These are phyloP conservation scores for Capromys pilorides DNA, from an alignment of 2,797 vertebrate genomes.

Conservation along the genomic window DNA sequence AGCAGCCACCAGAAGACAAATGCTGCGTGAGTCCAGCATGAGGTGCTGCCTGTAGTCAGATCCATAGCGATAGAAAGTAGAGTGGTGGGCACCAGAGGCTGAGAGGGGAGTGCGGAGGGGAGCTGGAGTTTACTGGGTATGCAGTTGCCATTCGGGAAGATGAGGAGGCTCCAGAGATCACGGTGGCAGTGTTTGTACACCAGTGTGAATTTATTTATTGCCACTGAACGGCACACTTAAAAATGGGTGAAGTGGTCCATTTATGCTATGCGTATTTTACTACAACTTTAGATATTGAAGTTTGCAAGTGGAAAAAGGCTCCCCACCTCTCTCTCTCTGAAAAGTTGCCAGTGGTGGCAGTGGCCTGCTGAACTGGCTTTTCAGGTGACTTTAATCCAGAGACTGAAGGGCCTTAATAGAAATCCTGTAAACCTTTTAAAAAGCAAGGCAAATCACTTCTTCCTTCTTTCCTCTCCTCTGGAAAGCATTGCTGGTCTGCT, in stretches of 20 bases:
- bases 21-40: rapidly evolving
- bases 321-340: rapidly evolving
- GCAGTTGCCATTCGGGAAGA: neutral
- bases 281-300: neutral
- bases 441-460: neutral
- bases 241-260: neutral
- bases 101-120: rapidly evolving
- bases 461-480: neutral
- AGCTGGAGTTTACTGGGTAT: neutral
- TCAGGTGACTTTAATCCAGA: neutral
- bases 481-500: neutral
- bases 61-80: neutral
- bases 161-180: too few species aligned
- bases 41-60: neutral
- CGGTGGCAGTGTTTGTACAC: rapidly evolving
- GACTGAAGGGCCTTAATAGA: neutral
- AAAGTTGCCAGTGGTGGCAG: neutral
- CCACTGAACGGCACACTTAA: neutral
- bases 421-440: neutral
- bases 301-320: neutral
- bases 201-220: rapidly evolving
- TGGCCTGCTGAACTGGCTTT: neutral
- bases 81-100: neutral
- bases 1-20: neutral
- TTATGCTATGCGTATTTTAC: neutral